These are phyloP conservation scores for Lynx canadensis DNA, from an alignment of 2,113 vertebrate genomes.

Conservation along the genomic window DNA sequence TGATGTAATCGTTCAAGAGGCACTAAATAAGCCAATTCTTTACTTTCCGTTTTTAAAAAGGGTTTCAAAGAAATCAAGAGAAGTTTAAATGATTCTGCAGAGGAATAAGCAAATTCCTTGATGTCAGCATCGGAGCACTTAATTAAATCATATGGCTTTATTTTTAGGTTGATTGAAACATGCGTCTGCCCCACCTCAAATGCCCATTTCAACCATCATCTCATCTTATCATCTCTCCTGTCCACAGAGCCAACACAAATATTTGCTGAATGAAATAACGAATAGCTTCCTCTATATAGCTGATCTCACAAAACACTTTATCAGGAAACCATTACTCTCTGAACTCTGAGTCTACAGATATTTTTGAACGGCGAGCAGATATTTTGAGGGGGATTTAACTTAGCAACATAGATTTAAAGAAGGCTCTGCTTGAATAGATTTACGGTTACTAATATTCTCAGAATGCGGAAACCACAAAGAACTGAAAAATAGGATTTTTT, in stretches of 20 bases:
- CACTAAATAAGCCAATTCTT: background rate
- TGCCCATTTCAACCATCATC: background rate
- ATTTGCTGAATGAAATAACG: background rate
- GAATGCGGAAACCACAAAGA: background rate
- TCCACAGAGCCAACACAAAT: background rate
- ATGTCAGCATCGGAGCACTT: background rate
- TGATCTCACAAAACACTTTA: background rate
- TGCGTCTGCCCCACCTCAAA: background rate
- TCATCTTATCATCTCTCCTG: background rate
- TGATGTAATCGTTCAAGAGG: background rate
- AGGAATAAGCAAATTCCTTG: background rate
- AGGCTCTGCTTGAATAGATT: background rate
- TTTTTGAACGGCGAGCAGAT: background rate
- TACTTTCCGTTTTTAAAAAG: background rate
- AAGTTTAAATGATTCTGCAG: background rate
- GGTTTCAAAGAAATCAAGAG: background rate
- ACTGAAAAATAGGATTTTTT: background rate
- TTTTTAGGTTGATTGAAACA: background rate
- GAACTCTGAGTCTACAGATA: background rate
- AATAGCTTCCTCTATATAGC: background rate
- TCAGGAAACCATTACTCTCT: background rate
- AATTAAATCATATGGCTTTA: background rate
- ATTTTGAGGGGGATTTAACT: background rate
- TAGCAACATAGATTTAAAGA: constrained; percentile 7
- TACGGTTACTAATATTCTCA: background rate